A percentile compares a stretch with the other conserved stretches of the same genome.
Conservation (phyloP, 2,888 invertebrate genomes). For the Micoletzkya japonica region DNA sequence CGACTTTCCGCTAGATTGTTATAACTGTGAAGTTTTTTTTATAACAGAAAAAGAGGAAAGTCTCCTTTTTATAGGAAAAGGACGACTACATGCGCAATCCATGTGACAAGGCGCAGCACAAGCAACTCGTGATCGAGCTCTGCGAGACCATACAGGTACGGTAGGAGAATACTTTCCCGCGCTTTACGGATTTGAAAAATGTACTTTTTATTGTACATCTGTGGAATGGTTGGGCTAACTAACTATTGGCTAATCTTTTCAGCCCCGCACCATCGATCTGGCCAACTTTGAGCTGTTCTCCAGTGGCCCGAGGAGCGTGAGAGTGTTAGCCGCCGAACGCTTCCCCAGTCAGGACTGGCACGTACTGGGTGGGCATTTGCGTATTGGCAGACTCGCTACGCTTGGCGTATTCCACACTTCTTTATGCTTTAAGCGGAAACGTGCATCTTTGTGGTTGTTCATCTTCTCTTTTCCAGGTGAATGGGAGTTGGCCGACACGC, state of each 20-base stretch:
- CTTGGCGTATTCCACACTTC: not conserved
- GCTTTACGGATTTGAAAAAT: too few relatives aligned
- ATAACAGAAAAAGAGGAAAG: slow-evolving; percentile 63
- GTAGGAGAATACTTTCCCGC: not conserved
- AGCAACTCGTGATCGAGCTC: slow-evolving; percentile 84
- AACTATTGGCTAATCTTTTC: slow-evolving; percentile 63
- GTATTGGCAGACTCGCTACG: not conserved
- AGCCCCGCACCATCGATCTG: slow-evolving; percentile 82
- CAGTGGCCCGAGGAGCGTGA: slow-evolving; percentile 89
- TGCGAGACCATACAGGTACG: slow-evolving; percentile 87
- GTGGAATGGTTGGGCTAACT: too few relatives aligned
- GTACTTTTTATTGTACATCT: too few relatives aligned
- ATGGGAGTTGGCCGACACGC: slow-evolving; percentile 14
- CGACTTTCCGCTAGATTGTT: not conserved
- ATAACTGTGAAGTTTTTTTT: too few relatives aligned
- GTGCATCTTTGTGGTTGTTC: not conserved
- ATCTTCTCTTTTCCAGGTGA: slow-evolving; percentile 6
- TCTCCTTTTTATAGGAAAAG: slow-evolving; percentile 65
- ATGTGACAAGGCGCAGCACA: slow-evolving; percentile 74
- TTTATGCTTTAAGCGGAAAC: not conserved
- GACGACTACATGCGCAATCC: slow-evolving; percentile 98
- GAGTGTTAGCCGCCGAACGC: slow-evolving; percentile 58
- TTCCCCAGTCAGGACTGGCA: slow-evolving; percentile 29
- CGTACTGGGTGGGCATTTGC: slow-evolving; percentile 8
- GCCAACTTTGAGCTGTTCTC: slow-evolving; percentile 98